Evolutionary conservation across 2,113 vertebrate species (phyloP).

Genomic region (Psettodes erumei): DNA sequence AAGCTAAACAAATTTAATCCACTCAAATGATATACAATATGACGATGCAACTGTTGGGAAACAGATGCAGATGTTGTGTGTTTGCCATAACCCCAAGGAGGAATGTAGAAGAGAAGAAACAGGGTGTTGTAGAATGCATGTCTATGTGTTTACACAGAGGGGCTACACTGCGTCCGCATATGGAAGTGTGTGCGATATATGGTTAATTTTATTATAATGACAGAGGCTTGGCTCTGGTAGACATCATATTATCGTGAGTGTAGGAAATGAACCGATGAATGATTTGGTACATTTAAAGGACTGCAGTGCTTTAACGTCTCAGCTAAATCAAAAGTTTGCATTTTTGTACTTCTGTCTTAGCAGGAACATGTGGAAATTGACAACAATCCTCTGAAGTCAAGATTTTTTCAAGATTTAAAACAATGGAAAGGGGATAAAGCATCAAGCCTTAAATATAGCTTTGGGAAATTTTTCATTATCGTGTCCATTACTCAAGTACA

Average conservation of each 20-base stretch:
- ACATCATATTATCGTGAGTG: slow-evolving; percentile 7
- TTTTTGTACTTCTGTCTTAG: neutral
- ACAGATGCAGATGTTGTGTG: slow-evolving; percentile 43
- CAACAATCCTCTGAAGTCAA: neutral
- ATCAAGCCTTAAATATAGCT: too few relatives aligned
- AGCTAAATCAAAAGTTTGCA: neutral
- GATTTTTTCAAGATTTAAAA: neutral
- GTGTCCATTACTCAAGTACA: too few relatives aligned
- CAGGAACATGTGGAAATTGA: neutral
- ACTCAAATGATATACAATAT: slow-evolving; percentile 35
- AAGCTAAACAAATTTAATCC: slow-evolving; percentile 31
- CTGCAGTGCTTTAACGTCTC: slow-evolving; percentile 2
- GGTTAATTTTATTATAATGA: slow-evolving; percentile 31
- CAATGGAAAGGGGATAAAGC: too few relatives aligned
- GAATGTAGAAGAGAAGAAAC: neutral
- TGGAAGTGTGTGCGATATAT: neutral
- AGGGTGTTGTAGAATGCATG: slow-evolving; percentile 7
- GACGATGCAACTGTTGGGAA: slow-evolving; percentile 30
- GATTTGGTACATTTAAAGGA: slow-evolving; percentile 14
- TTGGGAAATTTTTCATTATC: too few relatives aligned
- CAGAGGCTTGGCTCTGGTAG: slow-evolving; percentile 9
- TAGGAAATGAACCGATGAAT: slow-evolving; percentile 14
- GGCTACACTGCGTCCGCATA: neutral
- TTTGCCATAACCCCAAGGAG: slow-evolving; percentile 5
- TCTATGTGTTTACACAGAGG: neutral